Evolutionary conservation across 2,888 invertebrate species (phyloP), one percentile per base, ranked within the genome.

Genomic region (Oscheius sp.): DNA sequence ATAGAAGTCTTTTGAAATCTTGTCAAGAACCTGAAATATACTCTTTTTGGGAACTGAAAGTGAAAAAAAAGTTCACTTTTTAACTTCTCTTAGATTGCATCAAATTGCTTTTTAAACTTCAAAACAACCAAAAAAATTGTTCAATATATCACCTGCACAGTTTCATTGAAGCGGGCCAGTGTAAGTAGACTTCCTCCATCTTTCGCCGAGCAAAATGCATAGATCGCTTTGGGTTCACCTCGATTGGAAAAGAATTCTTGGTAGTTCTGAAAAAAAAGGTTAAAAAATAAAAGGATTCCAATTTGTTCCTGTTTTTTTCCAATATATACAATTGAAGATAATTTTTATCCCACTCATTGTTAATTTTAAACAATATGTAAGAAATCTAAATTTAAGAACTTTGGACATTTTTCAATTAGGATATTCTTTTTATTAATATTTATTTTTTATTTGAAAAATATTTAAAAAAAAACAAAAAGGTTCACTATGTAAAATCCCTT

Each of bases 221-320:
- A 84, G 33, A 85, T 72, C 9, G 78, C 79, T 24, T 82, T 77
- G 2, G 85, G 84, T 28, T 79, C 78, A 17, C 83, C 83, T 5
- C 75, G 74, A 65, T 82, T 81, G 30, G 77, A 72, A 65, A 83
- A 83, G 61, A 83, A 83, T 17, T 78, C 70, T 50, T 77, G 74
- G 65, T 82, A 83, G 38, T 68, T 74, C 80, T 83, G 63, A 33
- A 75, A 69, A 30, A 28, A 6, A 12, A 41, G 20, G 36, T 9
- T 14, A 36, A 36, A 36, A 36, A 36, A 36, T 36, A 36, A 14
- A 9, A 36, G 14, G 14, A 36, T 36, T 36, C 36, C 8, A 14
- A 36, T 36, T 14, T 36, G 8, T 14, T 14, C 36, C 36, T 14
- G 36, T 36, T 36, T 36, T 36, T 14, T 36, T n/a, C n/a, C n/a